These are phyloP conservation scores for Fistularia commersonii DNA, from an alignment of 2,797 vertebrate genomes.

Conservation along the genomic window DNA sequence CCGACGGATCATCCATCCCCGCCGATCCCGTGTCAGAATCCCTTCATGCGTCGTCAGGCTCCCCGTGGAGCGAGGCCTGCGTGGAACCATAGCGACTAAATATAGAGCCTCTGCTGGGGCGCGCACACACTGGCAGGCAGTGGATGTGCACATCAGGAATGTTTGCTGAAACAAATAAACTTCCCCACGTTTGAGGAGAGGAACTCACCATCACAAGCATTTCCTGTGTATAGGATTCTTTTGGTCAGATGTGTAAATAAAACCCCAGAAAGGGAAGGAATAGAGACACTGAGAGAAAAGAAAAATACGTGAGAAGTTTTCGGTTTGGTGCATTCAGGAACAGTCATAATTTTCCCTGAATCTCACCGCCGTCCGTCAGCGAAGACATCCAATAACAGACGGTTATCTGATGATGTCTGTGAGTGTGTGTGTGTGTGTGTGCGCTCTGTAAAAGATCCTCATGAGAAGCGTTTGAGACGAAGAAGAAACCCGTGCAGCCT, in stretches of 20 bases:
- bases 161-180: constrained; percentile 95
- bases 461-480: constrained; percentile 34
- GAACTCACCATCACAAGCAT: constrained; percentile 75
- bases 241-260: constrained; percentile 72
- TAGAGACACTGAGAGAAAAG: neutral
- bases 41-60: no score
- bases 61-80: no score
- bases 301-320: constrained; percentile 5
- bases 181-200: constrained; percentile 88
- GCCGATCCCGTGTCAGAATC: no score
- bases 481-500: constrained; percentile 20
- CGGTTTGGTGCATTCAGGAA: neutral
- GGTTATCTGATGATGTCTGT: constrained; percentile 20
- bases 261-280: constrained; percentile 50
- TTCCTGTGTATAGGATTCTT: constrained; percentile 76
- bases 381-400: constrained; percentile 3
- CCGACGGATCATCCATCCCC: no score
- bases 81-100: no score
- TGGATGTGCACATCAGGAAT: constrained; percentile 90
- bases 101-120: no score
- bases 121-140: no score
- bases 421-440: constrained; percentile 20
- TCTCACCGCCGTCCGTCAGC: constrained; percentile 2
- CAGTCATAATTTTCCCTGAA: neutral
- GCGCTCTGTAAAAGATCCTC: constrained; percentile 55